A percentile compares a stretch with the other conserved stretches of the same genome.
Evolutionary conservation across 2,888 invertebrate genomes (phyloP).

Genomic region (Phengaris alcon): DNA sequence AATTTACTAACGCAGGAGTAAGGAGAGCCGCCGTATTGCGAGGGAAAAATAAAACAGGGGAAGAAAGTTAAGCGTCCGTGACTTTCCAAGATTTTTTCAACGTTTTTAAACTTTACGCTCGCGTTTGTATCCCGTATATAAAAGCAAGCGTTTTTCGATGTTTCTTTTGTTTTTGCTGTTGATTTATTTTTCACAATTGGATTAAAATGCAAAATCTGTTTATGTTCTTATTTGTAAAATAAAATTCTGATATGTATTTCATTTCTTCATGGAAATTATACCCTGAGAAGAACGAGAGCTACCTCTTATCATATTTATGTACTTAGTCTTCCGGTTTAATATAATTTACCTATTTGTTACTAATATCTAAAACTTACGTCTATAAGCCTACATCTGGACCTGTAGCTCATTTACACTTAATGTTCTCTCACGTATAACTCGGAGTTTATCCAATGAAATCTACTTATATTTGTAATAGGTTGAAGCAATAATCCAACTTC

Average conservation of each 20-base stretch:
- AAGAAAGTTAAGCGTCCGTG: conserved; percentile 80
- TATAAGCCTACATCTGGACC: background rate
- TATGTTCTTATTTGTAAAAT: background rate
- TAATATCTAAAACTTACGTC: background rate
- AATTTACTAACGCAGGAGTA: conserved; percentile 47
- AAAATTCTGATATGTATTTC: background rate
- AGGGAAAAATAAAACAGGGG: conserved; percentile 76
- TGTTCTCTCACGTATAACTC: conserved; percentile 42
- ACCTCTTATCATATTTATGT: too few species aligned
- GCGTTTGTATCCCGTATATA: conserved; percentile 61
- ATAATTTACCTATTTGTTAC: background rate
- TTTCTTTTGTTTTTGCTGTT: conserved; percentile 57
- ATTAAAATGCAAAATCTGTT: conserved; percentile 14
- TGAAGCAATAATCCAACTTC: conserved; percentile 75
- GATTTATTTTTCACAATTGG: conserved; percentile 13
- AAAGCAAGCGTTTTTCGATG: conserved; percentile 67
- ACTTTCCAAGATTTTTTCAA: conserved; percentile 78
- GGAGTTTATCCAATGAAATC: conserved; percentile 60
- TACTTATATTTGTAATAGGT: conserved; percentile 67
- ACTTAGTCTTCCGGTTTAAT: too few species aligned
- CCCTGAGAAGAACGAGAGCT: background rate
- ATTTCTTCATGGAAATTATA: background rate
- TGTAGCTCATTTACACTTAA: background rate
- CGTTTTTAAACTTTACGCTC: conserved; percentile 75
- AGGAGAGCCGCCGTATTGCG: conserved; percentile 54